Percentiles rank a stretch among this genome's conserved stretches.
Evolutionary conservation across 2,888 invertebrate species (phyloP).

Genomic region (Heliconius hortense): DNA sequence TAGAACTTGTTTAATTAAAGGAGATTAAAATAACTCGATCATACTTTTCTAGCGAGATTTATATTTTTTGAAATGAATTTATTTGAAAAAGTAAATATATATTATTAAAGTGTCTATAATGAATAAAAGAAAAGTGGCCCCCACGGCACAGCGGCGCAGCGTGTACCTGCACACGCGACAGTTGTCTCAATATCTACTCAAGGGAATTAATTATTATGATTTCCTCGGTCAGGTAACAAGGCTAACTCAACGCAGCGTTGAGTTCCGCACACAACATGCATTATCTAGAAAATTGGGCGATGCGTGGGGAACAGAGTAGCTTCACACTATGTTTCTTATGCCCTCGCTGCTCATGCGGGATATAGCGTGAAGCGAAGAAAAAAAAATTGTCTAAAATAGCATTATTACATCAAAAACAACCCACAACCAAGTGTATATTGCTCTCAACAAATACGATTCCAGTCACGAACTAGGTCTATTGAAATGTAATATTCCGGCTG

Average conservation of each 20-base stretch:
- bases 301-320: too few relatives aligned
- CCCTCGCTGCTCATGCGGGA: too few relatives aligned
- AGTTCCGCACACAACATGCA: not conserved
- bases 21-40: not conserved
- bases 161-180: too few relatives aligned
- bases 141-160: too few relatives aligned
- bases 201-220: too few relatives aligned
- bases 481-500: conserved; percentile 30
- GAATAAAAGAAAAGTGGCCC: not conserved
- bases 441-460: conserved; percentile 22
- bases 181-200: too few relatives aligned
- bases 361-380: not conserved
- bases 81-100: not conserved
- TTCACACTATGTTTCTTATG: too few relatives aligned
- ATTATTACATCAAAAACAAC: not conserved
- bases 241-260: too few relatives aligned
- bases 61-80: not conserved
- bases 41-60: not conserved
- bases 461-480: conserved; percentile 32
- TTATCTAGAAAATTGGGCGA: not conserved
- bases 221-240: too few relatives aligned
- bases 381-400: not conserved
- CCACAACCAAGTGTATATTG: not conserved
- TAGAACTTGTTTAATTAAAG: not conserved
- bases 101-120: too few relatives aligned